A percentile compares a stretch with the other conserved stretches of the same genome.
phyloP scores from a whole-genome alignment of 1,140 invertebrate species.

The Drosophila ambigua region DNA sequence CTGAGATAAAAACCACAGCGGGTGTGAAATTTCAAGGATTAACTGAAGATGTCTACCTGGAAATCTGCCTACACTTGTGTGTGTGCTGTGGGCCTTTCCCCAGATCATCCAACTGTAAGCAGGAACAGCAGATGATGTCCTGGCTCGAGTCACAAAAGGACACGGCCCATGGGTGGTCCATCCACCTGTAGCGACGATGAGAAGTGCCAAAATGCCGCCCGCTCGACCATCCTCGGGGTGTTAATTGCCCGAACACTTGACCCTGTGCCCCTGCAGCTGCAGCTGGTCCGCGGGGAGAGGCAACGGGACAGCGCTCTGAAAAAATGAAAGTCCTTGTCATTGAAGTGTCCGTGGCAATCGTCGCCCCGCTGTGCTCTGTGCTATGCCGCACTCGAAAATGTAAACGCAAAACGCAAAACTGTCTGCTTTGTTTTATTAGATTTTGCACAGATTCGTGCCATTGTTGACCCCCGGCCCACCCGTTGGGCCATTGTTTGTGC shows the following conservation, averaged over 20 bases:
- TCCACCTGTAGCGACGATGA: slow-evolving; percentile 40
- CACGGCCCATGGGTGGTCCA: slow-evolving; percentile 41
- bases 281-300: slow-evolving; percentile 2
- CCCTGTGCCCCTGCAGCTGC: slow-evolving; percentile 41
- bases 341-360: slow-evolving; percentile 48
- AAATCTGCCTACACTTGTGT: slow-evolving; percentile 9
- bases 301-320: slow-evolving; percentile 15
- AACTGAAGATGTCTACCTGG: slow-evolving; percentile 43
- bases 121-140: slow-evolving; percentile 21
- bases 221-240: slow-evolving; percentile 26
- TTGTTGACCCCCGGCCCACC: slow-evolving; percentile 36
- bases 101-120: slow-evolving; percentile 3
- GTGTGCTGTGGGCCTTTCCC: slow-evolving; percentile 28
- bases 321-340: slow-evolving; percentile 60
- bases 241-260: slow-evolving; percentile 60
- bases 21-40: slow-evolving; percentile 77
- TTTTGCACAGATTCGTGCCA: slow-evolving; percentile 40
- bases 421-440: slow-evolving; percentile 40
- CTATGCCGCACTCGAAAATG: slow-evolving; percentile 58
- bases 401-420: slow-evolving; percentile 15
- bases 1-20: slow-evolving; percentile 61
- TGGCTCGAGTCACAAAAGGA: slow-evolving; percentile 28
- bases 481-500: slow-evolving; percentile 40
- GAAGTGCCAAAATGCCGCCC: slow-evolving; percentile 36
- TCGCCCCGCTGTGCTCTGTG: slow-evolving; percentile 32